Conservation (phyloP, 2,113 vertebrate genomes). For the Piprites chloris region DNA sequence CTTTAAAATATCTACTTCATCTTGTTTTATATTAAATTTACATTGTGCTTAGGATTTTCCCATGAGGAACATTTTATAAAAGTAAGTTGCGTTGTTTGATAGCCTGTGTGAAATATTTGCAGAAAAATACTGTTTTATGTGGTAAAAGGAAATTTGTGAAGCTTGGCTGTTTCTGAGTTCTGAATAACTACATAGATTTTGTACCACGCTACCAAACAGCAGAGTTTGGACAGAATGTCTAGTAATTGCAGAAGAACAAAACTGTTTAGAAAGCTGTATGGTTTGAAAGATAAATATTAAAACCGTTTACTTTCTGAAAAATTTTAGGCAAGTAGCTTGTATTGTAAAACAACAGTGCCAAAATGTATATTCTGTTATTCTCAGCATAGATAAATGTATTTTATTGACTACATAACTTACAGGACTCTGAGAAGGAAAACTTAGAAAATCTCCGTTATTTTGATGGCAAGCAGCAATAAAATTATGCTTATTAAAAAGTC, state of each 20-base stretch:
- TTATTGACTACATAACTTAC: not conserved
- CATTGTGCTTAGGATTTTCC: not conserved
- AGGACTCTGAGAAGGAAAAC: not conserved
- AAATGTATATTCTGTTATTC: not conserved
- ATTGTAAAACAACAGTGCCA: not conserved
- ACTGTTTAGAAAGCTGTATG: not conserved
- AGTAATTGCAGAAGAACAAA: conserved; percentile 26
- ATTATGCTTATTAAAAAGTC: not conserved
- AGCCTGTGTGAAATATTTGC: conserved; percentile 7
- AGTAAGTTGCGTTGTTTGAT: conserved; percentile 25
- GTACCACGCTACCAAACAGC: not conserved
- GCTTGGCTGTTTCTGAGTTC: not conserved
- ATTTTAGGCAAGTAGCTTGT: not conserved
- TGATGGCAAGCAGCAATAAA: not conserved
- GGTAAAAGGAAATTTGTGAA: conserved; percentile 7
- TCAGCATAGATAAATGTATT: not conserved
- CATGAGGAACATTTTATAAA: conserved; percentile 29
- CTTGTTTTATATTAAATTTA: conserved; percentile 16
- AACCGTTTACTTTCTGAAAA: not conserved
- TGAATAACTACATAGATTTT: not conserved
- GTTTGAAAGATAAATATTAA: not conserved
- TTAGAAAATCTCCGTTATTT: not conserved
- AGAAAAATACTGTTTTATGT: conserved; percentile 4
- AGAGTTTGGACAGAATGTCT: not conserved
- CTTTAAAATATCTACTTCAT: conserved; percentile 45